phyloP scores from a whole-genome alignment of 2,888 invertebrate species.

The Cosmopolites sordidus region DNA sequence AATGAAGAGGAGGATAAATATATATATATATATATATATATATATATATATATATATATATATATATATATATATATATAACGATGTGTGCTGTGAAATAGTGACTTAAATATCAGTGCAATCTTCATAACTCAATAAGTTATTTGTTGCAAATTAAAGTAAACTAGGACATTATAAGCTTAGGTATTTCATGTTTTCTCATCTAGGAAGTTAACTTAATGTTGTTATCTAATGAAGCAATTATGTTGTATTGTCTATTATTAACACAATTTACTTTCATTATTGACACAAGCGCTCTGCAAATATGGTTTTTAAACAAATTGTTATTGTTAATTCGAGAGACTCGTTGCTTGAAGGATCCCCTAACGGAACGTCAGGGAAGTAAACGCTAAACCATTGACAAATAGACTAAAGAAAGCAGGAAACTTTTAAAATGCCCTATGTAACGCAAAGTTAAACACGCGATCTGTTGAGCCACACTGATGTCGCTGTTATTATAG shows the following conservation, averaged over 20 bases:
- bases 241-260: neutral
- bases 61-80: too few relatives aligned
- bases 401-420: slow-evolving; percentile 1
- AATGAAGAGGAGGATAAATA: too few relatives aligned
- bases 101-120: too few relatives aligned
- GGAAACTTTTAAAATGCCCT: slow-evolving; percentile 16
- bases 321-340: neutral
- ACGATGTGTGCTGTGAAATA: too few relatives aligned
- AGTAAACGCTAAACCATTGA: too few relatives aligned
- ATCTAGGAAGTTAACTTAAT: neutral
- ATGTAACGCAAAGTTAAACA: slow-evolving; percentile 14
- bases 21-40: too few relatives aligned
- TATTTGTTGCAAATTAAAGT: too few relatives aligned
- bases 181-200: neutral
- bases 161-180: neutral
- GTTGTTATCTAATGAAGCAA: slow-evolving; percentile 1
- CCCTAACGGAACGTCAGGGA: too few relatives aligned
- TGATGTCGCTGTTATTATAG: slow-evolving; percentile 17
- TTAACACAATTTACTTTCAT: slow-evolving; percentile 1
- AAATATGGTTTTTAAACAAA: neutral
- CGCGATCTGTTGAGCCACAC: slow-evolving; percentile 20
- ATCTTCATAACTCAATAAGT: too few relatives aligned
- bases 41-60: too few relatives aligned
- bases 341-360: too few relatives aligned
- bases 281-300: neutral